Conservation (phyloP, 2,113 vertebrate genomes). For the Eudorcas thomsonii region DNA sequence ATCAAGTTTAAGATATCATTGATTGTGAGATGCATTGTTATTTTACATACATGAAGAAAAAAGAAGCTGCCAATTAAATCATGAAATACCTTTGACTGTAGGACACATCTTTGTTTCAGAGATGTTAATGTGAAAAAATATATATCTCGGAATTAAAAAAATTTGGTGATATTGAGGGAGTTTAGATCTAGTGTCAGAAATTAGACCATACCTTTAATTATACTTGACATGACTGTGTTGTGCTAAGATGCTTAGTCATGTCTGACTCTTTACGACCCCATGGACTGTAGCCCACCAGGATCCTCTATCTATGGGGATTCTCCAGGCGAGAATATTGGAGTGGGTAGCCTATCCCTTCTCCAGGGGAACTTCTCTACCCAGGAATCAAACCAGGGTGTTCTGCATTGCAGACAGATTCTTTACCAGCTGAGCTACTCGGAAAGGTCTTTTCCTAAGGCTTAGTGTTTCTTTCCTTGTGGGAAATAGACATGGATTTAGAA, state of each 20-base stretch:
- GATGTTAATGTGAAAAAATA: slow-evolving; percentile 22
- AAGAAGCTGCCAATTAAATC: neutral
- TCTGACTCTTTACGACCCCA: neutral
- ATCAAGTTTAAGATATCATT: neutral
- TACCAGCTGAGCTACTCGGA: neutral
- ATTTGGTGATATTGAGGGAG: neutral
- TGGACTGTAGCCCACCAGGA: neutral
- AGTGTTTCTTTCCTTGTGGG: neutral
- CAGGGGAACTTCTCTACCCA: neutral
- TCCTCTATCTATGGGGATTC: neutral
- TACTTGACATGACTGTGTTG: neutral
- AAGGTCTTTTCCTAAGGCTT: neutral
- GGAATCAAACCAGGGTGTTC: neutral
- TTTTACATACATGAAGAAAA: neutral
- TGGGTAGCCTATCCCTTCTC: neutral
- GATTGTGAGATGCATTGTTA: neutral
- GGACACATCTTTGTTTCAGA: neutral
- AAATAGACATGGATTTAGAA: neutral
- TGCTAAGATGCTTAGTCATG: neutral
- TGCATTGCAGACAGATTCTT: neutral
- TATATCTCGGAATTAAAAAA: neutral
- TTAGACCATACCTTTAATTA: slow-evolving; percentile 22
- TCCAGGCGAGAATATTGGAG: neutral
- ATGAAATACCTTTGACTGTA: slow-evolving; percentile 25
- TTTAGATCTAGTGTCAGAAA: slow-evolving; percentile 37